Evolutionary conservation across 2,888 invertebrate genomes (phyloP).

Genomic region (Drosophila bunnanda): DNA sequence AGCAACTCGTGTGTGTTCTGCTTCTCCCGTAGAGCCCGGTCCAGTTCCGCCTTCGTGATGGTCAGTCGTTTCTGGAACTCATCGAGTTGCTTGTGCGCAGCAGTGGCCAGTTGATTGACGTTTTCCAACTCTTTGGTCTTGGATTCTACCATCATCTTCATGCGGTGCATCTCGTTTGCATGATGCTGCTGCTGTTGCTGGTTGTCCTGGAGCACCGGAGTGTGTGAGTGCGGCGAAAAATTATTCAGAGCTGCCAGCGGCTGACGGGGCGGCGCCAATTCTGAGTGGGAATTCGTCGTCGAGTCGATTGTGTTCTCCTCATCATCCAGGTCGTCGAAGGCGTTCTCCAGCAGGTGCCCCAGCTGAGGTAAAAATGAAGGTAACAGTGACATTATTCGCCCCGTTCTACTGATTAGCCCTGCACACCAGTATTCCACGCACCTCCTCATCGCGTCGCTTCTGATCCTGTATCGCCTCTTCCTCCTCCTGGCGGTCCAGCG

Average conservation of each 20-base stretch:
- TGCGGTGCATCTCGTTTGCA: slow-evolving; percentile 68
- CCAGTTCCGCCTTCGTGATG: slow-evolving; percentile 87
- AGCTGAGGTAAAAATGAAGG: slow-evolving; percentile 85
- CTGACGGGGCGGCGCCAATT: slow-evolving; percentile 56
- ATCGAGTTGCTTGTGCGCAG: slow-evolving; percentile 73
- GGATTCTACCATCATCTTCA: slow-evolving; percentile 84
- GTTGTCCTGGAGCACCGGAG: slow-evolving; percentile 14
- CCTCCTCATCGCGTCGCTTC: slow-evolving; percentile 88
- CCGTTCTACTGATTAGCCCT: neutral
- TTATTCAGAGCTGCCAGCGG: slow-evolving; percentile 17
- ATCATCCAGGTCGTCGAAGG: slow-evolving; percentile 90
- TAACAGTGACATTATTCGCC: slow-evolving; percentile 7
- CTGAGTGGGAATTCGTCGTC: slow-evolving; percentile 84
- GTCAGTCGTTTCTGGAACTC: slow-evolving; percentile 86
- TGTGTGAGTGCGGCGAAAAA: slow-evolving; percentile 21
- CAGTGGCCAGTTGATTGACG: slow-evolving; percentile 82
- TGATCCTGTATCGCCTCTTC: slow-evolving; percentile 90
- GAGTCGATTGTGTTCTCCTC: slow-evolving; percentile 88
- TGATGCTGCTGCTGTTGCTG: slow-evolving; percentile 23
- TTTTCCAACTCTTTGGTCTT: slow-evolving; percentile 84
- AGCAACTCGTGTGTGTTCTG: slow-evolving; percentile 88
- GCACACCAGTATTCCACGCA: slow-evolving; percentile 69
- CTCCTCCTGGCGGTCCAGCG: slow-evolving; percentile 88
- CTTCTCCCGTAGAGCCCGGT: slow-evolving; percentile 86
- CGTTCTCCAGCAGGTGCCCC: slow-evolving; percentile 87